Conservation (phyloP, 1,140 invertebrate species). For the Drosophila fuyamai region DNA sequence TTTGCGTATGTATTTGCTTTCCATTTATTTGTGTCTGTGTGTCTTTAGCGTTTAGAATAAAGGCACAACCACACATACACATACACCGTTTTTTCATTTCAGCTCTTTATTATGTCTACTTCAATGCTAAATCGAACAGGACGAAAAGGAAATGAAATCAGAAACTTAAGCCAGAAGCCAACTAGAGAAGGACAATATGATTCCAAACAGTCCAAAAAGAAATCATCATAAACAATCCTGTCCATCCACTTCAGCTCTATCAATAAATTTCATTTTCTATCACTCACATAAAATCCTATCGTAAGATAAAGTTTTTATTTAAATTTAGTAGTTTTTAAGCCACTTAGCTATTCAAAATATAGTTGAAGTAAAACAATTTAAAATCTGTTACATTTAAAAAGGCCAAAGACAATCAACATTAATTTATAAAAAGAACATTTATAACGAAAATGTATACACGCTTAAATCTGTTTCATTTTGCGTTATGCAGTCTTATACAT, state of each 20-base stretch:
- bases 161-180: conserved; percentile 1
- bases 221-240: conserved; percentile 31
- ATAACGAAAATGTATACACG: no score
- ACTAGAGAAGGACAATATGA: conserved; percentile 28
- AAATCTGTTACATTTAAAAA: no score
- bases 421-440: no score
- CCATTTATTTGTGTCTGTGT: conserved; percentile 10
- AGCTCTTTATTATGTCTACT: conserved; percentile 71
- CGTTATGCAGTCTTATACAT: not conserved
- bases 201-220: conserved; percentile 3
- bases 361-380: no score
- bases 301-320: no score
- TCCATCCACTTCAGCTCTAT: no score
- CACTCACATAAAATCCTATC: no score
- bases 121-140: conserved; percentile 36
- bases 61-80: conserved; percentile 30
- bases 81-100: conserved; percentile 51
- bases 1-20: conserved; percentile 33
- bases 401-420: no score
- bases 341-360: no score
- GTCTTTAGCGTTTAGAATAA: conserved; percentile 55
- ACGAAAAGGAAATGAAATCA: not conserved
- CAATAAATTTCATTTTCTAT: not conserved
- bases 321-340: no score
- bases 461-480: no score